Conservation (phyloP, 2,888 invertebrate genomes). For the Brachyptera putata region DNA sequence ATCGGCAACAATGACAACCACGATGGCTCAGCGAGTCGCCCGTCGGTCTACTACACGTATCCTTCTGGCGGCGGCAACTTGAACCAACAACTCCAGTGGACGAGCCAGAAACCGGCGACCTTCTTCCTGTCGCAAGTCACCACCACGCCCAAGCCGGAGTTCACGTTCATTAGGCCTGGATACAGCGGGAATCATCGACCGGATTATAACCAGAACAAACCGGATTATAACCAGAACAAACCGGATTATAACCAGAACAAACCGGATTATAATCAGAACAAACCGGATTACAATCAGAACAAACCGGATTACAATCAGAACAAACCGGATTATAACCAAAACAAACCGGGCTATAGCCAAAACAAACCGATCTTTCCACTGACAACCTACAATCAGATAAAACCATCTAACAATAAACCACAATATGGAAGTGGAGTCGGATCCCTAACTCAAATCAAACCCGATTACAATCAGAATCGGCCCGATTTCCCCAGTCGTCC, state of each 20-base stretch:
- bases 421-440: slow-evolving; percentile 41
- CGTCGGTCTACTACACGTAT: slow-evolving; percentile 29
- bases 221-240: slow-evolving; percentile 39
- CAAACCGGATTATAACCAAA: slow-evolving; percentile 41
- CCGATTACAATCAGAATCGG: slow-evolving; percentile 39
- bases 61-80: slow-evolving; percentile 3
- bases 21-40: slow-evolving; percentile 20
- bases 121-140: background rate
- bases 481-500: slow-evolving; percentile 32
- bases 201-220: slow-evolving; percentile 42
- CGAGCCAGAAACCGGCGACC: background rate
- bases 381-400: slow-evolving; percentile 36
- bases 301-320: slow-evolving; percentile 40
- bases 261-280: slow-evolving; percentile 38
- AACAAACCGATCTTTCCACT: slow-evolving; percentile 38
- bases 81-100: background rate
- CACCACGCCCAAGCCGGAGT: slow-evolving; percentile 2
- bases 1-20: slow-evolving; percentile 20
- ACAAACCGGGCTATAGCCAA: slow-evolving; percentile 39
- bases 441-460: slow-evolving; percentile 43
- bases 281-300: slow-evolving; percentile 44
- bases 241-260: slow-evolving; percentile 44
- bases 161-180: slow-evolving; percentile 28
- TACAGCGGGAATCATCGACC: slow-evolving; percentile 46
- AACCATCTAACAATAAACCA: slow-evolving; percentile 41